phyloP scores from a whole-genome alignment of 2,113 vertebrate genomes.

The Psittacula cyanocephala region DNA sequence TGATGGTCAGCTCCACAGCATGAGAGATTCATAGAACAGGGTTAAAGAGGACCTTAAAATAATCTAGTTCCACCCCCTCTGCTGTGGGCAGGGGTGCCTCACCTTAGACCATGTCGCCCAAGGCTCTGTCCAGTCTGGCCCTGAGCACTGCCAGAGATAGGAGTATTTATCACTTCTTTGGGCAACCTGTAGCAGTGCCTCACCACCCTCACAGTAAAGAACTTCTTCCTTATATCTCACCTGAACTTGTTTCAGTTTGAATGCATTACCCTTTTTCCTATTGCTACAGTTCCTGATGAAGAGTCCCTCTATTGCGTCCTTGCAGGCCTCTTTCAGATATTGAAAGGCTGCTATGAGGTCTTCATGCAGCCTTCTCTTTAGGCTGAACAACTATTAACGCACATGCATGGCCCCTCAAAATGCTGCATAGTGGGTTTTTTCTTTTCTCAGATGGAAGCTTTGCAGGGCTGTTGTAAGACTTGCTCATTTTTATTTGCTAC shows the following conservation, averaged over 20 bases:
- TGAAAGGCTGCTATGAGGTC: neutral
- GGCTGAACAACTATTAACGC: neutral
- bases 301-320: neutral
- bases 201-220: neutral
- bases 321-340: neutral
- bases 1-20: neutral
- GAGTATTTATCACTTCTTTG: neutral
- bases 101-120: neutral
- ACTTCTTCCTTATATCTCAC: neutral
- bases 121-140: neutral
- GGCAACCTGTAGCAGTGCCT: neutral
- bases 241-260: neutral
- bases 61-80: neutral
- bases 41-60: neutral
- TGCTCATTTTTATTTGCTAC: neutral
- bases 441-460: neutral
- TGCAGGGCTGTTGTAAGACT: neutral
- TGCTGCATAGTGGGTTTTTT: neutral
- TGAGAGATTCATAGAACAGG: neutral
- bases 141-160: neutral
- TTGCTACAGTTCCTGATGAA: neutral
- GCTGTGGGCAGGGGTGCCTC: neutral
- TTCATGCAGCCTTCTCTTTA: neutral
- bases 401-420: neutral
- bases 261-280: neutral